Conservation (phyloP, 2,797 vertebrate genomes). For the Hemitrygon akajei region DNA sequence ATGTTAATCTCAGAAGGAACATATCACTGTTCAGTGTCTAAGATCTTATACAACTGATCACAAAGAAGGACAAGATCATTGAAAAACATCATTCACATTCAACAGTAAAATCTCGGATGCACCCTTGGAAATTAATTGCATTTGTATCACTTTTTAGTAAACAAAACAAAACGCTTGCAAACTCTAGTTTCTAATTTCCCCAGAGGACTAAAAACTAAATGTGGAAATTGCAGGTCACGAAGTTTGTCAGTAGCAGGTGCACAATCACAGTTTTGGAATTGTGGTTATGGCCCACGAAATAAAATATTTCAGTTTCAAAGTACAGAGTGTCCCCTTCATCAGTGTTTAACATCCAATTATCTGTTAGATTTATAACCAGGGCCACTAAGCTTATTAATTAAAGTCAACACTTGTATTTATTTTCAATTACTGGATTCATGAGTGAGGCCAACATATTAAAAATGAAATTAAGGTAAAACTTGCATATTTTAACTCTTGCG, state of each 20-base stretch:
- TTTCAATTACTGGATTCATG: background rate
- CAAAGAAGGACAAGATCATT: background rate
- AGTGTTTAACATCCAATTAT: background rate
- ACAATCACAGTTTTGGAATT: background rate
- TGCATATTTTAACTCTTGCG: background rate
- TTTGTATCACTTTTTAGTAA: background rate
- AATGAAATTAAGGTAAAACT: background rate
- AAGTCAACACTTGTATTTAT: background rate
- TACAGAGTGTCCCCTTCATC: background rate
- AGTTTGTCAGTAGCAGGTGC: background rate
- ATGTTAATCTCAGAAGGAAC: no score
- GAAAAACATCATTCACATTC: background rate
- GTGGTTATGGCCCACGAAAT: background rate
- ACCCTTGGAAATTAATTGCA: background rate
- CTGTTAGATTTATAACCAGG: background rate
- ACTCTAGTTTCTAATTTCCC: background rate
- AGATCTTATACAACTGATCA: no score
- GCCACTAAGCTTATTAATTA: background rate
- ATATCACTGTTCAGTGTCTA: no score
- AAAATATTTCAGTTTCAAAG: background rate
- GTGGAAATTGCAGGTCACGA: background rate
- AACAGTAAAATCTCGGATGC: background rate
- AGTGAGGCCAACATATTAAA: background rate
- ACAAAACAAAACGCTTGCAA: background rate
- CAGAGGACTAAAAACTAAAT: background rate